phyloP scores from a whole-genome alignment of 2,797 vertebrate species.

The Xerus rutilus region DNA sequence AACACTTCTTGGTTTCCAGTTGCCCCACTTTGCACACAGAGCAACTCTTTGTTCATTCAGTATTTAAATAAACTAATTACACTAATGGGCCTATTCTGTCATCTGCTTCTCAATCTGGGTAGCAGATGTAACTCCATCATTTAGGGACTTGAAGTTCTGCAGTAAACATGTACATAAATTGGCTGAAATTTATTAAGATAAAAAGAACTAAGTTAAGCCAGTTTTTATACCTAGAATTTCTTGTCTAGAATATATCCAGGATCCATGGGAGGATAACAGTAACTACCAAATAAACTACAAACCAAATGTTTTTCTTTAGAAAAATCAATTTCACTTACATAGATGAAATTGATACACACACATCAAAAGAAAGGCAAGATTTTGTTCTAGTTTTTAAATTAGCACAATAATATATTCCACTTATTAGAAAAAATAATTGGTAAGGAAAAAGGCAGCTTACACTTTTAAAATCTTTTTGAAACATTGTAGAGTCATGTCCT shows the following conservation, averaged over 20 bases:
- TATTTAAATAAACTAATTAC: conserved; percentile 58
- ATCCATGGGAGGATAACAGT: background rate
- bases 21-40: background rate
- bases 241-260: background rate
- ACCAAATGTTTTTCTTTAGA: background rate
- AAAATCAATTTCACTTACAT: background rate
- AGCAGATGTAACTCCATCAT: conserved; percentile 35
- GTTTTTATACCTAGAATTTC: background rate
- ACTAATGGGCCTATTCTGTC: background rate
- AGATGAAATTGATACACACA: background rate
- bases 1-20: background rate
- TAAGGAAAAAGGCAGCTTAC: conserved; percentile 4
- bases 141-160: conserved; percentile 51
- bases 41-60: background rate
- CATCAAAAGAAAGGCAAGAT: background rate
- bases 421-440: background rate
- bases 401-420: background rate
- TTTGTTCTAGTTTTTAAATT: conserved; percentile 36
- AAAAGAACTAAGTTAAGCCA: conserved; percentile 6
- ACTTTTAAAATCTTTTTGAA: background rate
- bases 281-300: background rate
- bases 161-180: conserved; percentile 32
- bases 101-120: conserved; percentile 57
- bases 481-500: background rate
- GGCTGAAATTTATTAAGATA: conserved; percentile 16